Percentiles rank a stretch among this genome's conserved stretches.
Conservation (phyloP, 2,797 vertebrate genomes). For the Poecilia picta region DNA sequence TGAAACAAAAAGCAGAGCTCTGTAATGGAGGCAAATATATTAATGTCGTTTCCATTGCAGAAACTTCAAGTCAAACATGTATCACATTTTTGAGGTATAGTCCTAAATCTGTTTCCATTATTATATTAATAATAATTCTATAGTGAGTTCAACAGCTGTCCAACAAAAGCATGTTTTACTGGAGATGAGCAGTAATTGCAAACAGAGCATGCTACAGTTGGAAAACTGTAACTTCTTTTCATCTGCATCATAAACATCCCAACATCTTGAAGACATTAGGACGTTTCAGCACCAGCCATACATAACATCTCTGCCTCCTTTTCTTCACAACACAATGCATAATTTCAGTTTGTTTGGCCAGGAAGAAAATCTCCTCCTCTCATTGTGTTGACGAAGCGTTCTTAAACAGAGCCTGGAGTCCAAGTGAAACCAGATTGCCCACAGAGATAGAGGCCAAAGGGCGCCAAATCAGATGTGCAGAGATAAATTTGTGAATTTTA, state of each 20-base stretch:
- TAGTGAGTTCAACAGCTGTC: constrained; percentile 10
- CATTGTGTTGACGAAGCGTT: constrained; percentile 72
- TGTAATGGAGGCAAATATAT: neutral
- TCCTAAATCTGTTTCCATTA: neutral
- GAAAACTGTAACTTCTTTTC: constrained; percentile 48
- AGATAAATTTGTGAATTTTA: constrained; percentile 40
- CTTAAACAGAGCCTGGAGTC: constrained; percentile 66
- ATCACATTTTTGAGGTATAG: neutral
- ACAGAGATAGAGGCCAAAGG: constrained; percentile 62
- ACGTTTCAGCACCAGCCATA: constrained; percentile 56
- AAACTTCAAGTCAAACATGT: neutral
- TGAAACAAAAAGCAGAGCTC: neutral
- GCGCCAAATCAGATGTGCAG: constrained; percentile 59
- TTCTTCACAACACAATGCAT: constrained; percentile 60
- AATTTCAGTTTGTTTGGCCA: constrained; percentile 53
- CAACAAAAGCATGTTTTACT: constrained; percentile 1
- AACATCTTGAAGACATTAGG: constrained; percentile 76
- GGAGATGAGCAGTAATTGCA: constrained; percentile 28
- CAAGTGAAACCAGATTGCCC: constrained; percentile 75
- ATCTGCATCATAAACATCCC: constrained; percentile 50
- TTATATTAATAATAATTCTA: neutral
- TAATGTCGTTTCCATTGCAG: neutral
- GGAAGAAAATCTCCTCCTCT: constrained; percentile 61
- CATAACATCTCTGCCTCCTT: constrained; percentile 53
- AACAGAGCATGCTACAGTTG: constrained; percentile 36